These are phyloP conservation scores for Schizopygopsis malacanthus DNA, from an alignment of 2,797 vertebrate species.

Conservation along the genomic window DNA sequence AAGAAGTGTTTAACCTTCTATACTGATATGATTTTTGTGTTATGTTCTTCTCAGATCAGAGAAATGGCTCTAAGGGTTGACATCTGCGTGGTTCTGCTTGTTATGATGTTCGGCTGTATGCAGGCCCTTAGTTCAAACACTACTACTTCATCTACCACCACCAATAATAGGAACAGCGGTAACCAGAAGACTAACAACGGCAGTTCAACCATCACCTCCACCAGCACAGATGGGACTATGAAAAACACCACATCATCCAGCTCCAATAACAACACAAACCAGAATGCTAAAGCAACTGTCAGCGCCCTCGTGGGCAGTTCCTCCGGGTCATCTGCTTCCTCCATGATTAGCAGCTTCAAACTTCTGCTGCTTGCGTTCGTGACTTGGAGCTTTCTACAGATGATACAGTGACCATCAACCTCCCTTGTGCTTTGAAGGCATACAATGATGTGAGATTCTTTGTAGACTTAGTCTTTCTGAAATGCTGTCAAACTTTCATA, in stretches of 20 bases:
- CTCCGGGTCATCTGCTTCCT: neutral
- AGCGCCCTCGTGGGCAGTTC: neutral
- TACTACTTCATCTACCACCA: neutral
- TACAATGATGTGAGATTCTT: neutral
- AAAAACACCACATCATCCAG: neutral
- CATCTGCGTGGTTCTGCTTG: conserved; percentile 23
- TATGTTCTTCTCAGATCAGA: conserved; percentile 13
- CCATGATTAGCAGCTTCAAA: neutral
- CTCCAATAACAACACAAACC: neutral
- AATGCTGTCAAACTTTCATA: neutral
- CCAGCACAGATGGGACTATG: neutral
- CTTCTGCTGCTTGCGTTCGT: neutral
- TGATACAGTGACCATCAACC: conserved; percentile 10
- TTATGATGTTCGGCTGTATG: neutral
- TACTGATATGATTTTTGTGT: neutral
- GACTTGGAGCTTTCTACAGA: neutral
- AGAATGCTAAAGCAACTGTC: neutral
- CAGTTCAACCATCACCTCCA: neutral
- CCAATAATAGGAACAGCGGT: neutral
- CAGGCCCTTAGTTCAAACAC: rapidly evolving
- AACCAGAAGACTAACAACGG: neutral
- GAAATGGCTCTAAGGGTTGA: conserved; percentile 17
- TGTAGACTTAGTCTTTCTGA: neutral
- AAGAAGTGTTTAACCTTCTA: neutral
- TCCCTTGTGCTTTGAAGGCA: neutral